Evolutionary conservation across 2,797 vertebrate genomes (phyloP).

Genomic region (Urophycis tenuis): DNA sequence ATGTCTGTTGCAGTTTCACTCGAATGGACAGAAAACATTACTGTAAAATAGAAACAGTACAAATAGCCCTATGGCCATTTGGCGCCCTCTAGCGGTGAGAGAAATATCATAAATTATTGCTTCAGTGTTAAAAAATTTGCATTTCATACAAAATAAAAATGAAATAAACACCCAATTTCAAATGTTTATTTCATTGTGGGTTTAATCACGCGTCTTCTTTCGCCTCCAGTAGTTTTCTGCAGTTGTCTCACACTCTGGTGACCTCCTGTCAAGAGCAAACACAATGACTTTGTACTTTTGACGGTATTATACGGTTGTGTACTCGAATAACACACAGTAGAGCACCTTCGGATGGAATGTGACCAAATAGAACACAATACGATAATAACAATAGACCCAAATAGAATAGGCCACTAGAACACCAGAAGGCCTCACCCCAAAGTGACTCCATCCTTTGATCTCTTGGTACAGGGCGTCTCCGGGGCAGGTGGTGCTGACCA

Average conservation of each 20-base stretch:
- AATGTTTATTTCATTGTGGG: not conserved
- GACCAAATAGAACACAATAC: no score
- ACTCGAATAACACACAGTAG: not conserved
- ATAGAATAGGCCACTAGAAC: not conserved
- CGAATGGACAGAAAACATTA: not conserved
- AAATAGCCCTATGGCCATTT: not conserved
- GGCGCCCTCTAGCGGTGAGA: conserved; percentile 22
- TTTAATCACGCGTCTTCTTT: not conserved
- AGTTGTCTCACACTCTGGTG: not conserved
- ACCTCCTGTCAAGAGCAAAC: conserved; percentile 34
- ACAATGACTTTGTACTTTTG: not conserved
- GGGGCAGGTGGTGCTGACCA: conserved; percentile 72
- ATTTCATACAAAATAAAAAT: not conserved
- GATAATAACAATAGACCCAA: not conserved
- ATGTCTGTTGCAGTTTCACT: not conserved
- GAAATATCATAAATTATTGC: not conserved
- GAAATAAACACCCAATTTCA: not conserved
- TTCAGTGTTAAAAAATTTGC: not conserved
- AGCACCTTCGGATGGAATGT: no score
- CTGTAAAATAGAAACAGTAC: conserved; percentile 22
- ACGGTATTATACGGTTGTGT: not conserved
- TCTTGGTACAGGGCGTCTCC: conserved; percentile 74
- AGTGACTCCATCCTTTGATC: conserved; percentile 75
- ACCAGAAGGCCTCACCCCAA: conserved; percentile 44
- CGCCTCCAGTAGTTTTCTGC: not conserved